Evolutionary conservation across 1,140 invertebrate genomes (phyloP).

Genomic region (Drosophila murphyi): DNA sequence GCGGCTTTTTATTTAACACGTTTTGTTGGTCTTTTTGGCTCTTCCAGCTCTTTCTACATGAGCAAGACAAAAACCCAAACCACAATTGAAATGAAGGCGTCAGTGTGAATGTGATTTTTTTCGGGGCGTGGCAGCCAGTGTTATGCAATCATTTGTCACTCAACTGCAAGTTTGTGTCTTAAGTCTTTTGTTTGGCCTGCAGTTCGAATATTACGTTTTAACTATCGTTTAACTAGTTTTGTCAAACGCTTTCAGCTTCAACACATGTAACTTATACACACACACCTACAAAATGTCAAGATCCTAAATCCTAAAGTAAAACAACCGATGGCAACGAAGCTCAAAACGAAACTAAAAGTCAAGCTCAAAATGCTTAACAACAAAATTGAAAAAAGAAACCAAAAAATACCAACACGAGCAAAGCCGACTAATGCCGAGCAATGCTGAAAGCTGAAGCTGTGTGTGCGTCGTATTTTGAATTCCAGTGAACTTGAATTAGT

Average conservation of each 20-base stretch:
- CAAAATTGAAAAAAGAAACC: constrained; percentile 1
- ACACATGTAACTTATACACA: constrained; percentile 37
- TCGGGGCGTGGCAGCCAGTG: constrained; percentile 23
- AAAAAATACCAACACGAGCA: background rate
- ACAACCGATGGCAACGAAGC: constrained; percentile 60
- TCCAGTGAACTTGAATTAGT: constrained; percentile 78
- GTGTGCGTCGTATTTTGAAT: constrained; percentile 37
- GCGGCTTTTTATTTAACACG: constrained; percentile 37
- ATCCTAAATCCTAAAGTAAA: background rate
- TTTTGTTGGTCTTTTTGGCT: constrained; percentile 14
- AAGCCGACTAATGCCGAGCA: constrained; percentile 1
- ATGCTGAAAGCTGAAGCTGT: background rate
- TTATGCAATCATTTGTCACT: constrained; percentile 20
- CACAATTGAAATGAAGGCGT: constrained; percentile 43
- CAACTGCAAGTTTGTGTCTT: constrained; percentile 57
- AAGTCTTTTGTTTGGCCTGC: constrained; percentile 66
- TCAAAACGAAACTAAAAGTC: constrained; percentile 82
- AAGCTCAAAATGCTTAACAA: constrained; percentile 13
- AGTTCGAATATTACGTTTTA: constrained; percentile 37
- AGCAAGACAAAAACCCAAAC: background rate
- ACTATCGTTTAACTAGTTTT: constrained; percentile 30
- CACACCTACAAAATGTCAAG: constrained; percentile 11
- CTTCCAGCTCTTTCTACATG: too few relatives aligned
- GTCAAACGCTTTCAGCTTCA: background rate
- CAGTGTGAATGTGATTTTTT: background rate